phyloP scores from a whole-genome alignment of 2,888 invertebrate genomes.

The Acleris holmiana region DNA sequence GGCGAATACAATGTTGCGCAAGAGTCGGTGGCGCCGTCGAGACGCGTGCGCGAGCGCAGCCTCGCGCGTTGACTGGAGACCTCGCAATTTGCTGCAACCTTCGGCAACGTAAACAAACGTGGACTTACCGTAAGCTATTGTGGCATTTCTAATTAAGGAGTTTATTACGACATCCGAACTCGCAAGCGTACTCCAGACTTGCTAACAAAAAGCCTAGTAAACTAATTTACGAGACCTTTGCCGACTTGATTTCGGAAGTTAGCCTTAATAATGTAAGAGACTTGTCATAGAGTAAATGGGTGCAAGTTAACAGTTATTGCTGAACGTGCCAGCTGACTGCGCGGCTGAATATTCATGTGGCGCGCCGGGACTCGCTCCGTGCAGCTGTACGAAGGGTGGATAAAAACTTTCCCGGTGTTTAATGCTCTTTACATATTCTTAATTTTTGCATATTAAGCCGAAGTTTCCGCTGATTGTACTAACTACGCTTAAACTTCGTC shows the following conservation, averaged over 20 bases:
- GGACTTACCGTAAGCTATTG: constrained; percentile 62
- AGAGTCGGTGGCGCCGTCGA: constrained; percentile 76
- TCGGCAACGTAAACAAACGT: constrained; percentile 80
- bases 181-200: constrained; percentile 5
- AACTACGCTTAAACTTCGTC: constrained; percentile 24
- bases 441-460: constrained; percentile 34
- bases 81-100: constrained; percentile 83
- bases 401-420: constrained; percentile 35
- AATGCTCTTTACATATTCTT: constrained; percentile 37
- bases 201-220: constrained; percentile 27
- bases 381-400: constrained; percentile 29
- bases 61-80: constrained; percentile 79
- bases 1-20: constrained; percentile 70
- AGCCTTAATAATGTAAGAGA: constrained; percentile 30
- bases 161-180: constrained; percentile 27
- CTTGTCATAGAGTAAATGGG: constrained; percentile 52
- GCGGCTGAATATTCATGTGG: constrained; percentile 75
- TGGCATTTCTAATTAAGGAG: constrained; percentile 44
- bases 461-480: constrained; percentile 29
- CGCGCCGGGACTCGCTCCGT: constrained; percentile 50
- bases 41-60: constrained; percentile 82
- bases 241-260: constrained; percentile 32
- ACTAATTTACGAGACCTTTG: constrained; percentile 30
- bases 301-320: constrained; percentile 77
- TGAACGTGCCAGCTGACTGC: constrained; percentile 59